A percentile compares a stretch with the other conserved stretches of the same genome.
phyloP scores from a whole-genome alignment of 2,797 vertebrate species.

The Acanthornis magna region DNA sequence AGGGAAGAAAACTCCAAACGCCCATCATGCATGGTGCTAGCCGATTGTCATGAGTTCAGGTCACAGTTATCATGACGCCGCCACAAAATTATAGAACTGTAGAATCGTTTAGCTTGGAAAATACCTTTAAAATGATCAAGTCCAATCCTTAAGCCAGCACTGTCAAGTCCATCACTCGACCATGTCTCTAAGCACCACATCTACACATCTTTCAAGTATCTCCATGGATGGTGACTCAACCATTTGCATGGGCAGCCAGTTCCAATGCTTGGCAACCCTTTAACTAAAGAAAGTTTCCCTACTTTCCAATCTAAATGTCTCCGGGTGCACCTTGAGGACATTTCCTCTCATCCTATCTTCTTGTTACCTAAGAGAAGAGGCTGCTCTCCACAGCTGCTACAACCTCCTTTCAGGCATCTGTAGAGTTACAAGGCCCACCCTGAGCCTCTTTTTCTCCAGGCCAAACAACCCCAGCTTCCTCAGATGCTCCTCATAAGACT shows the following conservation, averaged over 20 bases:
- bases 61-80: rapidly evolving
- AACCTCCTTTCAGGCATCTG: neutral
- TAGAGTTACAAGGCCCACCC: neutral
- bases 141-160: neutral
- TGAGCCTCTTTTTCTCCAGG: neutral
- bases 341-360: neutral
- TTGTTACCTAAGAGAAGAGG: neutral
- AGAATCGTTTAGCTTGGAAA: neutral
- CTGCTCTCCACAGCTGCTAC: neutral
- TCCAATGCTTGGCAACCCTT: neutral
- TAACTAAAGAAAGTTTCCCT: neutral
- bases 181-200: neutral
- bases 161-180: neutral
- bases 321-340: neutral
- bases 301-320: neutral
- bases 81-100: neutral
- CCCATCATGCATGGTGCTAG: rapidly evolving
- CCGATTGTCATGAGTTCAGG: neutral
- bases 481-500: neutral
- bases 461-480: neutral
- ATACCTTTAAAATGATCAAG: neutral
- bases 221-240: neutral
- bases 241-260: neutral
- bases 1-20: neutral
- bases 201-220: neutral